These are phyloP conservation scores for Gymnosoma rotundatum DNA, from an alignment of 2,888 invertebrate genomes.

Conservation along the genomic window DNA sequence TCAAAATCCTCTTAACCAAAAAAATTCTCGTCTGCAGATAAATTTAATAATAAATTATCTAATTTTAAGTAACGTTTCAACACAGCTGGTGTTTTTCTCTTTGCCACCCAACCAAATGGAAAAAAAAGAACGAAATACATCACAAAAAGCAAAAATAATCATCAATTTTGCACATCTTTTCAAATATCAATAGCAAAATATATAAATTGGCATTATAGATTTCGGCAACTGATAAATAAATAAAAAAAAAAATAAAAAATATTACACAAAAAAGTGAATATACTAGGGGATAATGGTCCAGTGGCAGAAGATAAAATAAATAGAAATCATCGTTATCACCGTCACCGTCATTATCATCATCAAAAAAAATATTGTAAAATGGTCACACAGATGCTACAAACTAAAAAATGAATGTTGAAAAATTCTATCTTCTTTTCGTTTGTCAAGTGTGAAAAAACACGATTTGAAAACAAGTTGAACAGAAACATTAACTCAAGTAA, in stretches of 20 bases:
- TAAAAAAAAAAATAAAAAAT: slow-evolving; percentile 19
- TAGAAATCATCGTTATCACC: slow-evolving; percentile 53
- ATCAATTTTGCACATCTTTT: slow-evolving; percentile 67
- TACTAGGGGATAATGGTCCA: slow-evolving; percentile 18
- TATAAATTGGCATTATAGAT: slow-evolving; percentile 67
- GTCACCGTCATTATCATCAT: slow-evolving; percentile 33
- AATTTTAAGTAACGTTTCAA: slow-evolving; percentile 62
- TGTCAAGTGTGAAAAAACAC: slow-evolving; percentile 37
- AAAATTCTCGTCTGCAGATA: slow-evolving; percentile 30
- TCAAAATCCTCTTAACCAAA: background rate
- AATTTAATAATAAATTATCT: slow-evolving; percentile 68
- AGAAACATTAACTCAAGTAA: slow-evolving; percentile 37
- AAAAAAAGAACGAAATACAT: slow-evolving; percentile 4
- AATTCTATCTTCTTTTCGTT: background rate
- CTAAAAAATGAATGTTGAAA: slow-evolving; percentile 13
- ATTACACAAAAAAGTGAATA: background rate
- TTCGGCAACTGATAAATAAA: slow-evolving; percentile 62
- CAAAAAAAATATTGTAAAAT: slow-evolving; percentile 59
- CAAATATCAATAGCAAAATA: slow-evolving; percentile 56
- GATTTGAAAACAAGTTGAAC: slow-evolving; percentile 25
- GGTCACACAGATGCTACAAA: slow-evolving; percentile 52
- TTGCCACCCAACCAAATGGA: background rate
- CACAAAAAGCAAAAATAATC: slow-evolving; percentile 54
- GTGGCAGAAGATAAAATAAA: slow-evolving; percentile 37
- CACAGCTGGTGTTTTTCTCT: slow-evolving; percentile 60